Conservation (phyloP, 2,113 vertebrate species). For the Callorhinus ursinus region DNA sequence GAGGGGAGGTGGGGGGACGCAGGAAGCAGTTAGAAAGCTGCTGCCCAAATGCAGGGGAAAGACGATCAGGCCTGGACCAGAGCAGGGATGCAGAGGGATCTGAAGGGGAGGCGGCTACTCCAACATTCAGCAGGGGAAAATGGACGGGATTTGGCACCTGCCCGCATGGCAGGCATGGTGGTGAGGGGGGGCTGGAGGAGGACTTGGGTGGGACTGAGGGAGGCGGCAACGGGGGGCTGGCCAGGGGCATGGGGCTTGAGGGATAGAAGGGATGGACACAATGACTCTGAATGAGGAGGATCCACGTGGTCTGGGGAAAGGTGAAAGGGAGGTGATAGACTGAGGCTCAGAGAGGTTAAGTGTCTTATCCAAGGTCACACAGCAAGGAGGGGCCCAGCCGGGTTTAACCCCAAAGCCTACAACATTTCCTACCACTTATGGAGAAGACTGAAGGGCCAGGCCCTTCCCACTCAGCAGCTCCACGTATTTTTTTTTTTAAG, state of each 20-base stretch:
- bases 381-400: not conserved
- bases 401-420: not conserved
- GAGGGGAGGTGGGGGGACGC: not conserved
- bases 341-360: slow-evolving; percentile 32
- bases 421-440: not conserved
- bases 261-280: accelerated
- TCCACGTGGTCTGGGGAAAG: not conserved
- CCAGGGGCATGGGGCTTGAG: not conserved
- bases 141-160: not conserved
- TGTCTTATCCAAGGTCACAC: not conserved
- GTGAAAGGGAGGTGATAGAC: not conserved
- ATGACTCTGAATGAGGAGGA: not conserved
- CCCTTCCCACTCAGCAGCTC: not conserved
- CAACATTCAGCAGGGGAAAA: not conserved
- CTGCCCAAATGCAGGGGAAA: not conserved
- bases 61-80: not conserved
- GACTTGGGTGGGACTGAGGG: not conserved
- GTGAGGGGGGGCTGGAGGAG: not conserved
- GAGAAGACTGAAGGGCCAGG: not conserved
- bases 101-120: not conserved
- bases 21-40: not conserved
- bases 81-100: not conserved
- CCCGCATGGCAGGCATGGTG: accelerated
- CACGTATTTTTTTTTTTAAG: not conserved
- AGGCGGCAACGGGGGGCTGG: not conserved